Evolutionary conservation across 2,888 invertebrate genomes (phyloP), one percentile per base, ranked within the genome.

Genomic region (Luperina testacea): DNA sequence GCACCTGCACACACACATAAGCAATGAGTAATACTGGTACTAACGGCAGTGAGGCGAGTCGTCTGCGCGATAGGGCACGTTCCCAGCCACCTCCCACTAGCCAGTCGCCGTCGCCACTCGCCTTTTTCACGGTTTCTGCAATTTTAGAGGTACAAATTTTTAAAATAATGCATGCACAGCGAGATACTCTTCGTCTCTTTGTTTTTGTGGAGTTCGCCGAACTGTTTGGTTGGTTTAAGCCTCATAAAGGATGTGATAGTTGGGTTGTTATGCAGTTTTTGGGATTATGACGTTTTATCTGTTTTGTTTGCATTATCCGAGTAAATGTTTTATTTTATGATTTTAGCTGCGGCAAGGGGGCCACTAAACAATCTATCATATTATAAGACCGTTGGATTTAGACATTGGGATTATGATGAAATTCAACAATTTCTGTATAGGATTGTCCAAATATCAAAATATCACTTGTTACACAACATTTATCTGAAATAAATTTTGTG

Each of bases 11-110:
- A 85, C 77, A 89, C 86, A 86, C 78, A 82, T 70, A 86, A 73
- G 85, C 83, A 87, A 88, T 90, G 89, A 89, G 90, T 90, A 90
- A 90, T 89, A 90, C 77, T 84, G 63, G 84, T 74, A 77, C 84
- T 87, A 87, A 87, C 82, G 87, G 87, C 87, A 87, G 89, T 80
- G 85, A 84, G 90, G 87, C 88, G 85, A 87, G 90, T 80, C 84
- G 88, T 88, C 86, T 78, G 83, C 81, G 81, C 81, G 93, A 93
- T 92, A 93, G 92, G 92, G 92, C 93, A 93, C 93, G 93, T 84
- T 77, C 79, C 77, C 83, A 81, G 86, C 87, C 83, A 75, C 83
- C 87, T 84, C 86, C 88, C 87, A 84, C 87, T 78, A 81, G 74
- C 84, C 78, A 77, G 77, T 77, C 70, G 70, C 77, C 75, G 74